Conservation (phyloP, 1,140 invertebrate species). For the Drosophila leontia region DNA sequence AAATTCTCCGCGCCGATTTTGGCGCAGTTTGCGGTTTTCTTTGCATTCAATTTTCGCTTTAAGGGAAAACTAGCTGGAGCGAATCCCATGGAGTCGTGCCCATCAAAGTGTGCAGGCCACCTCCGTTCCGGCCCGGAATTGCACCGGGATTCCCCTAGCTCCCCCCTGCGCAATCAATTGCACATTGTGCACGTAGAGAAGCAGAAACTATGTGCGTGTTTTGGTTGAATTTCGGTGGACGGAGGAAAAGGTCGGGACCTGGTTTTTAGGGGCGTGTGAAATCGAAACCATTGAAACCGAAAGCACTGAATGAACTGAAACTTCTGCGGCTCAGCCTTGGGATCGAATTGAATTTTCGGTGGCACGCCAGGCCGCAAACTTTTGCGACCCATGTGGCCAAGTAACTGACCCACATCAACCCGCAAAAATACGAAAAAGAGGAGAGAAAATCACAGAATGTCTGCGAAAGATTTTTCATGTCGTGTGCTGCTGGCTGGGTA, state of each 20-base stretch:
- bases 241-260: conserved; percentile 9
- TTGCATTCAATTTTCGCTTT: conserved; percentile 17
- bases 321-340: conserved; percentile 68
- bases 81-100: conserved; percentile 13
- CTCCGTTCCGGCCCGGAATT: conserved; percentile 19
- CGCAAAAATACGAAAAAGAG: conserved; percentile 1
- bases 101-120: conserved; percentile 43
- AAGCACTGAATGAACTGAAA: conserved; percentile 71
- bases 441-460: conserved; percentile 21
- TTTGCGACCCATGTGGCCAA: conserved; percentile 58
- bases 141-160: conserved; percentile 1
- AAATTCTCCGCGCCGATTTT: conserved; percentile 32
- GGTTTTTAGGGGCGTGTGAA: conserved; percentile 69
- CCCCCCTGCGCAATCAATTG: conserved; percentile 54
- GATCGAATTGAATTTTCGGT: conserved; percentile 71
- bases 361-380: conserved; percentile 44
- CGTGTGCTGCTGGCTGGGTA: conserved; percentile 28
- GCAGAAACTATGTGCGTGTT: conserved; percentile 53
- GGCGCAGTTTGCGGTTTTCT: conserved; percentile 19
- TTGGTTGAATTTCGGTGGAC: conserved; percentile 22
- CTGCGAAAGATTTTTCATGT: conserved; percentile 65
- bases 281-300: conserved; percentile 79
- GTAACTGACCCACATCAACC: conserved; percentile 74
- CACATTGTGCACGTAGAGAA: conserved; percentile 55
- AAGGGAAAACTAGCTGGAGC: conserved; percentile 2